Evolutionary conservation across 2,888 invertebrate species (phyloP), one percentile per base, ranked within the genome.

Genomic region (Euproctis similis): DNA sequence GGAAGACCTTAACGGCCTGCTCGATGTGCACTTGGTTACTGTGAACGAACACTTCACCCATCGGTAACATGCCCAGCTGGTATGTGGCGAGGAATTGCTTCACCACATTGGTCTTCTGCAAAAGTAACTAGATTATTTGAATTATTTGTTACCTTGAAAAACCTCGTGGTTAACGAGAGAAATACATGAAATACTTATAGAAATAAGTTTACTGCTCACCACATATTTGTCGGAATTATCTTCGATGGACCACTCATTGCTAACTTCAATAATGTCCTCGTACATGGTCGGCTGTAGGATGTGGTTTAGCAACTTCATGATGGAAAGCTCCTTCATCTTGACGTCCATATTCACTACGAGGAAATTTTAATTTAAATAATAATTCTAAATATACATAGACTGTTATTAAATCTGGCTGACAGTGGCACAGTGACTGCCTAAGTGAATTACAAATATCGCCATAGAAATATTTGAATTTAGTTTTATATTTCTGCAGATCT

Each of bases 1-100:
- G 87, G 75, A 89, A 88, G 16, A 90, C 80, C 27, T 84, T 77
- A 32, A 89, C 72, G 21, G 88, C 89, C 61, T 92, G 88, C 28
- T 87, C 74, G 36, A 89, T 80, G 41, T 91, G 89, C 19, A 81
- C 70, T 28, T 86, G 78, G 58, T 89, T 80, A 57, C 86, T 87
- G 57, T 87, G 78, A 9, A 89, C 88, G 81, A 89, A 91, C 8
- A 88, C 74, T 39, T 88, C 84, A 4, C 75, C 75, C 24, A 74
- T 76, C 0, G 89, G 89, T 13, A 91, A 76, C 57, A 88, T 76
- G 19, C 88, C 88, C 55, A 86, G 69, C 42, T 85, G 80, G 58
- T 85, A 87, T 24, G 72, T 74, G 18, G 84, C 69, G 22, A 86
- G 59, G 68, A 90, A 89, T 35, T 85, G 78, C 50, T 86, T 85